A percentile compares a stretch with the other conserved stretches of the same genome.
phyloP scores from a whole-genome alignment of 2,797 vertebrate genomes.

The Sebastes baramenuke region DNA sequence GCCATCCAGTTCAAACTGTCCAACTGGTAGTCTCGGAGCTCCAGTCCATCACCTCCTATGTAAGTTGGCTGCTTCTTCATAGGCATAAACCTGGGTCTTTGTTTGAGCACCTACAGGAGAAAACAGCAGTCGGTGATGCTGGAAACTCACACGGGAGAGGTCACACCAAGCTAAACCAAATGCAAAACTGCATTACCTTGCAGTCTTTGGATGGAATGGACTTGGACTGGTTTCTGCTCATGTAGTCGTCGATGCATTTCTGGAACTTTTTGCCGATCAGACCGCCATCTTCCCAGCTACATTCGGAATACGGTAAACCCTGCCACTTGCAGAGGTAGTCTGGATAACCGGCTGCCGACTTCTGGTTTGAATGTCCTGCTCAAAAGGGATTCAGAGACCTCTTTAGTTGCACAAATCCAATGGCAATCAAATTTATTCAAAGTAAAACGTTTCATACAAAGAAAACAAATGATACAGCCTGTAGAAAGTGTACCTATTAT shows the following conservation, averaged over 20 bases:
- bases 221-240: conserved; percentile 95
- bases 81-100: conserved; percentile 94
- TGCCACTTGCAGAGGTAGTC: conserved; percentile 99
- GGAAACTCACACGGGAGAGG: not conserved
- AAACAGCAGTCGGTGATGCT: not conserved
- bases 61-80: conserved; percentile 95
- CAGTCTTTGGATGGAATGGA: conserved; percentile 95
- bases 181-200: conserved; percentile 84
- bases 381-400: conserved; percentile 14
- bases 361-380: conserved; percentile 97
- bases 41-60: conserved; percentile 91
- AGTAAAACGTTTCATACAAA: not conserved
- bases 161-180: not conserved
- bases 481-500: conserved; percentile 88
- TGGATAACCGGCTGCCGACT: conserved; percentile 95
- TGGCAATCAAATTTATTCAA: not conserved
- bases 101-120: conserved; percentile 89
- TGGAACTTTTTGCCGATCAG: conserved; percentile 96
- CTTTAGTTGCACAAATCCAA: not conserved
- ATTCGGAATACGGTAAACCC: conserved; percentile 95
- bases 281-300: conserved; percentile 98
- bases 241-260: conserved; percentile 92
- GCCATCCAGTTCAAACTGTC: conserved; percentile 98
- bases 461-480: not conserved
- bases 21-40: conserved; percentile 96